Conservation (phyloP, 2,888 invertebrate genomes). For the Acronicta aceris region DNA sequence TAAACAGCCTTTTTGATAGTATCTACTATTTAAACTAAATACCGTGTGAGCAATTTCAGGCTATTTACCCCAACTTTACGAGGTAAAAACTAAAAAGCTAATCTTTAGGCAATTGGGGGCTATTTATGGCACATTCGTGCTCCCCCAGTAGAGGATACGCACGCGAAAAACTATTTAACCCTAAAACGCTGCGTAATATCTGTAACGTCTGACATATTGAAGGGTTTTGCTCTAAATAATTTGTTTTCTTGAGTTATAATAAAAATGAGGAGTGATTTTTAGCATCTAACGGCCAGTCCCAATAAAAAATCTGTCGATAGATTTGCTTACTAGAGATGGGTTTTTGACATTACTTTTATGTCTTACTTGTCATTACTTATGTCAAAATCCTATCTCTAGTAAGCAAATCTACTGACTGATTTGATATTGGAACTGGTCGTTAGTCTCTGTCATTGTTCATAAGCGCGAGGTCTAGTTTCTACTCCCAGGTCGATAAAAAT, state of each 20-base stretch:
- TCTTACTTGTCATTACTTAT: too few species aligned
- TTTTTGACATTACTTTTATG: too few species aligned
- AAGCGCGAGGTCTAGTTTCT: too few species aligned
- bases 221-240: slow-evolving; percentile 5
- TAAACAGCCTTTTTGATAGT: too few species aligned
- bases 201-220: slow-evolving; percentile 15
- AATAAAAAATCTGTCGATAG: too few species aligned
- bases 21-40: not conserved
- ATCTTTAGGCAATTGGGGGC: slow-evolving; percentile 29
- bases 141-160: slow-evolving; percentile 36
- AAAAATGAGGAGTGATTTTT: not conserved
- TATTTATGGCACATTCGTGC: slow-evolving; percentile 53
- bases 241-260: slow-evolving; percentile 2
- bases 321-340: too few species aligned
- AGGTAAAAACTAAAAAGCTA: slow-evolving; percentile 16
- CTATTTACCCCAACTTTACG: not conserved
- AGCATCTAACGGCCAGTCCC: not conserved
- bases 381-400: too few species aligned
- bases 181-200: slow-evolving; percentile 43
- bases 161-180: slow-evolving; percentile 67
- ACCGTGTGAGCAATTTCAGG: not conserved
- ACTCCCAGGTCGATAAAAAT: too few species aligned
- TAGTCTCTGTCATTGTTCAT: too few species aligned
- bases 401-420: too few species aligned
- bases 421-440: too few species aligned